Percentiles rank a stretch among this genome's conserved stretches.
Conservation (phyloP, 23 tunicate species). For the Trididemnum nubilum region DNA sequence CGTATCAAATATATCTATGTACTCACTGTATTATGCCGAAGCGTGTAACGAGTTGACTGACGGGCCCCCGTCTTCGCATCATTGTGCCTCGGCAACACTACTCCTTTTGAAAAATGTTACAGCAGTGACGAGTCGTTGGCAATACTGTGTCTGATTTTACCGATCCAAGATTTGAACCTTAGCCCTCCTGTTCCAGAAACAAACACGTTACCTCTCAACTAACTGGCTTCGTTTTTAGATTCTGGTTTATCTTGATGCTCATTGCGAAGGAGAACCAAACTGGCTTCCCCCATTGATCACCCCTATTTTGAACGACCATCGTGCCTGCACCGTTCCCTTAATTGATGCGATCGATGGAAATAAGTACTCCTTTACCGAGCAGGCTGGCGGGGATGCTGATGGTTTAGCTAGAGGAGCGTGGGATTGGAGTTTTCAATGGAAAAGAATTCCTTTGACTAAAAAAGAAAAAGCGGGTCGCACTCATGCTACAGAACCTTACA, state of each 20-base stretch:
- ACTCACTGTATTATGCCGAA: no score
- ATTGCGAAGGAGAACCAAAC: slow-evolving; percentile 98
- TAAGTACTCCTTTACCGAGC: slow-evolving; percentile 97
- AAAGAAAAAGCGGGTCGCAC: slow-evolving; percentile 71
- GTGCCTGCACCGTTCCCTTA: slow-evolving; percentile 92
- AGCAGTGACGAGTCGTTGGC: no score
- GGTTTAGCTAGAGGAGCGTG: slow-evolving; percentile 97
- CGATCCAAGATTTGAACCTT: no score
- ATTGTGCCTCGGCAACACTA: no score
- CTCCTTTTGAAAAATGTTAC: no score
- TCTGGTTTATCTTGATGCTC: slow-evolving; percentile 95
- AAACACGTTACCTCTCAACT: no score
- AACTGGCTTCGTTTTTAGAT: slow-evolving; percentile 51
- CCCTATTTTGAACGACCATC: slow-evolving; percentile 84
- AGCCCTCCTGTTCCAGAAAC: no score
- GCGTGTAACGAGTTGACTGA: no score
- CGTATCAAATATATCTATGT: no score
- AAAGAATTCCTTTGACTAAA: slow-evolving; percentile 87
- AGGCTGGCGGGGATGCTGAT: slow-evolving; percentile 97
- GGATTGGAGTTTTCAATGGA: slow-evolving; percentile 99
- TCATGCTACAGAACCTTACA: slow-evolving; percentile 82
- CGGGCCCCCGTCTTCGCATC: no score
- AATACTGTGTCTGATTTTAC: no score
- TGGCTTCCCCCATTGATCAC: slow-evolving; percentile 96
- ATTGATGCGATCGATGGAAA: slow-evolving; percentile 98